Conservation (phyloP, 2,797 vertebrate species). For the Hybognathus amarus region DNA sequence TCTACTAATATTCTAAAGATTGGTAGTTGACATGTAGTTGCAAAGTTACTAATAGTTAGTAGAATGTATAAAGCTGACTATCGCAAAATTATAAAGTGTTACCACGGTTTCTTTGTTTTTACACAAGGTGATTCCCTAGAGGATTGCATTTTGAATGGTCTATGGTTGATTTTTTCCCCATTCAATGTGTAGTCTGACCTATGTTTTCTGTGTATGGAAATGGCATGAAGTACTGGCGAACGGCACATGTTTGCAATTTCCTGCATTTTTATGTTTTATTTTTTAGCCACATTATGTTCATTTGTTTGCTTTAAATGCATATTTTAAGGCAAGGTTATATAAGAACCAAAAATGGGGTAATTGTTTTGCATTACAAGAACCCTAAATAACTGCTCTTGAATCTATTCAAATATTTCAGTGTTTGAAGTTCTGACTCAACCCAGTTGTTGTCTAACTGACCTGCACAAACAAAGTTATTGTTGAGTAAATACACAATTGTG, state of each 20-base stretch:
- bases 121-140: no score
- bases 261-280: not conserved
- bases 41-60: no score
- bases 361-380: not conserved
- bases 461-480: no score
- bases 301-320: not conserved
- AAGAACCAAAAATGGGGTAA: not conserved
- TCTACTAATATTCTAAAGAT: not conserved
- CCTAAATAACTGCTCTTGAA: not conserved
- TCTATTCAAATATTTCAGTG: not conserved
- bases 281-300: not conserved
- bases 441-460: no score
- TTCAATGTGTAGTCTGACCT: not conserved
- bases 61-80: no score
- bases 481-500: not conserved
- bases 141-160: not conserved
- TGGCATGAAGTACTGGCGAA: not conserved
- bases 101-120: not conserved
- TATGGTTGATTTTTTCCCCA: not conserved
- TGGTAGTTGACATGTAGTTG: no score
- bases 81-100: not conserved
- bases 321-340: not conserved
- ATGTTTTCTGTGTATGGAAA: not conserved
- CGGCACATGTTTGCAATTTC: not conserved
- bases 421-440: no score